Evolutionary conservation across 92 coral and sea anemone species (phyloP).

Genomic region (Galaxea fascicularis): DNA sequence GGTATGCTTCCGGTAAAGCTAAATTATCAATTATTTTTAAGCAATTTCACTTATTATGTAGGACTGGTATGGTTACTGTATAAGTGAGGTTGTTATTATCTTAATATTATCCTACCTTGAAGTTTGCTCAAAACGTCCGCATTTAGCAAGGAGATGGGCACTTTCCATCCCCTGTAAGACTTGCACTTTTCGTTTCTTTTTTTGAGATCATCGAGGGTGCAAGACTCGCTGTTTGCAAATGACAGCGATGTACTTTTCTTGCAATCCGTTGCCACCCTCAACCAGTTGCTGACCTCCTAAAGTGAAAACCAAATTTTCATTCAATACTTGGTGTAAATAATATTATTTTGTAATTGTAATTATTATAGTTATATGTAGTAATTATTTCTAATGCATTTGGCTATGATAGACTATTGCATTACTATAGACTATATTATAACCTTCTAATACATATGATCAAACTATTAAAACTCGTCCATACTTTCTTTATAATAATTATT

Average conservation of each 20-base stretch:
- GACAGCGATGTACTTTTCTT: background rate
- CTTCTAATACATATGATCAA: too few species aligned
- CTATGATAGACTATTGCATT: too few species aligned
- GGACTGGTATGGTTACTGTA: too few species aligned
- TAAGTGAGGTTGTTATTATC: too few species aligned
- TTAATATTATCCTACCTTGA: too few species aligned
- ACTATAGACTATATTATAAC: too few species aligned
- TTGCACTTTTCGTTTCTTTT: constrained; percentile 24
- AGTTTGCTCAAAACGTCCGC: constrained; percentile 1
- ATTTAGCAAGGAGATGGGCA: background rate
- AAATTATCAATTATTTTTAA: background rate
- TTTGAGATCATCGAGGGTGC: constrained; percentile 22
- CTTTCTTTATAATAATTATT: too few species aligned
- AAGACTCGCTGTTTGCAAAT: constrained; percentile 10
- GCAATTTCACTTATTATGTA: too few species aligned
- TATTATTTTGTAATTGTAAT: too few species aligned
- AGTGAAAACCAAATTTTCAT: background rate
- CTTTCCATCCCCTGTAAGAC: constrained; percentile 30
- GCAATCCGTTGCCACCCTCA: constrained; percentile 9
- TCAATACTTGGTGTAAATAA: background rate
- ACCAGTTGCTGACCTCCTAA: constrained; percentile 28
- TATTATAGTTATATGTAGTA: too few species aligned
- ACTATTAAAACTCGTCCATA: too few species aligned
- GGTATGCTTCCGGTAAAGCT: background rate
- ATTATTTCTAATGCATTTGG: too few species aligned